Conservation (phyloP, 92 coral and sea anemone genomes). For the Epizoanthus rinbou region DNA sequence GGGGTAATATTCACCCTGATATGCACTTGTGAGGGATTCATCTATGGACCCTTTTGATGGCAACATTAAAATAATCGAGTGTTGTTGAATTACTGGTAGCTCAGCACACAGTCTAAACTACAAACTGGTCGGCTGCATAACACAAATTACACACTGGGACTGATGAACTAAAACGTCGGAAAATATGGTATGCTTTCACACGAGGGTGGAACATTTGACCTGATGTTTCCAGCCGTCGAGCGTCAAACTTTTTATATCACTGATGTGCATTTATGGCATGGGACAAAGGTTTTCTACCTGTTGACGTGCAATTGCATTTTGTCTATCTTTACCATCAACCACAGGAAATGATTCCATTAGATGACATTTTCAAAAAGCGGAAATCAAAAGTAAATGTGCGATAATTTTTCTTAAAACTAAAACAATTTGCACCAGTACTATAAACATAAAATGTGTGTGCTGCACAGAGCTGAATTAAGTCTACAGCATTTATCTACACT, state of each 20-base stretch:
- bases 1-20: constrained; percentile 11
- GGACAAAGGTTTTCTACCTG: neutral
- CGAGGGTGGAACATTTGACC: too few relatives aligned
- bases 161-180: neutral
- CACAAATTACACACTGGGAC: neutral
- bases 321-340: constrained; percentile 27
- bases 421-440: too few relatives aligned
- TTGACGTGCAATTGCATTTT: constrained; percentile 44
- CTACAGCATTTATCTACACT: too few relatives aligned
- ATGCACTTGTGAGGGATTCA: constrained; percentile 38
- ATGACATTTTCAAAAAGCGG: neutral
- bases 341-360: neutral
- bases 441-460: too few relatives aligned
- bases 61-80: too few relatives aligned
- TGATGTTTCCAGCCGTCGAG: too few relatives aligned
- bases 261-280: neutral
- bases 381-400: too few relatives aligned
- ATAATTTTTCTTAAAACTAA: neutral
- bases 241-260: neutral
- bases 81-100: neutral
- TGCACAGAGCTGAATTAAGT: too few relatives aligned
- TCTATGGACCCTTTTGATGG: constrained; percentile 14
- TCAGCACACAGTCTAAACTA: neutral
- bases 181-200: too few relatives aligned
- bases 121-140: neutral